A percentile compares a stretch with the other conserved stretches of the same genome.
Evolutionary conservation across 2,797 vertebrate genomes (phyloP).

Genomic region (Hephaestus fuliginosus): DNA sequence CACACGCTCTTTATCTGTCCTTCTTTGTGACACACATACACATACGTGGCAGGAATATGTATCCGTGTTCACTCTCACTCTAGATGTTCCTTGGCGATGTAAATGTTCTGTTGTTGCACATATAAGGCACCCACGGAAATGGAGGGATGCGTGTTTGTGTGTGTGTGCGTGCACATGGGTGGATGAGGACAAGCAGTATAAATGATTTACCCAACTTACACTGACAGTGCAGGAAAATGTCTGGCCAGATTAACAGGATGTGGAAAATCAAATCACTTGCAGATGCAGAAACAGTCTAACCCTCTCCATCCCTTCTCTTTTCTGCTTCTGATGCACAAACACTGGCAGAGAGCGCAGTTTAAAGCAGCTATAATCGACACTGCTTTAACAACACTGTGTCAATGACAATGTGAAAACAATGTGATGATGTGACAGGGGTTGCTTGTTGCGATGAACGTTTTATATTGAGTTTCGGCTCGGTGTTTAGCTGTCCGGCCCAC

Average conservation of each 20-base stretch:
- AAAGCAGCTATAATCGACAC: background rate
- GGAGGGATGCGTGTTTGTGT: slow-evolving; percentile 14
- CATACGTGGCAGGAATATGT: slow-evolving; percentile 28
- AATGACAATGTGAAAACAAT: slow-evolving; percentile 1
- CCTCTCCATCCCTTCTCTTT: background rate
- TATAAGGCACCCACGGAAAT: slow-evolving; percentile 32
- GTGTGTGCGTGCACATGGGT: slow-evolving; percentile 24
- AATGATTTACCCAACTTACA: slow-evolving; percentile 57
- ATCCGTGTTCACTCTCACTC: slow-evolving; percentile 37
- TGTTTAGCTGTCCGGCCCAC: background rate
- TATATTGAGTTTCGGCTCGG: background rate
- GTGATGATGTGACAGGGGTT: background rate
- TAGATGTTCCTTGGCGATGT: slow-evolving; percentile 22
- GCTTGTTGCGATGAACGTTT: background rate
- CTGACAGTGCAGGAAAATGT: slow-evolving; percentile 51
- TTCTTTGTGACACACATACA: slow-evolving; percentile 18
- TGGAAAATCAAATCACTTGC: slow-evolving; percentile 28
- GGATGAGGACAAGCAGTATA: slow-evolving; percentile 34
- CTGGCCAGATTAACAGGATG: slow-evolving; percentile 33
- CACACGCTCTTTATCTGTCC: slow-evolving; percentile 31
- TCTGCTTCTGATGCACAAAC: background rate
- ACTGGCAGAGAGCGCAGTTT: background rate
- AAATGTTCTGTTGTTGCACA: slow-evolving; percentile 32
- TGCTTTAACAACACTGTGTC: background rate
- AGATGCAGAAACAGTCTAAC: slow-evolving; percentile 7